phyloP scores from a whole-genome alignment of 2,113 vertebrate genomes.

The Acanthisitta chloris region DNA sequence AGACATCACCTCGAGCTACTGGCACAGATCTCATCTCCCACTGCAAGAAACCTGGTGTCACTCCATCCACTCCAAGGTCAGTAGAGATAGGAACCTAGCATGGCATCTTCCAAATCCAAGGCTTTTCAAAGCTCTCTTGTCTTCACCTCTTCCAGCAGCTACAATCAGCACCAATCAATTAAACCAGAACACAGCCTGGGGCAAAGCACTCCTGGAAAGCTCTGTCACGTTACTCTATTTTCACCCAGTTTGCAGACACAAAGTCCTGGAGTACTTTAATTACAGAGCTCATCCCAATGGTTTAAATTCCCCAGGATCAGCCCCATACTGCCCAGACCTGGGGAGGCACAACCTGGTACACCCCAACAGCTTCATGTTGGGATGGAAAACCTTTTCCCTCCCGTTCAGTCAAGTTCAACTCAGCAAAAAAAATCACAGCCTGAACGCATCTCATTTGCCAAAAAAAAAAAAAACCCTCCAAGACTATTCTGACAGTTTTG shows the following conservation, averaged over 20 bases:
- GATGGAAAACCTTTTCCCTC: background rate
- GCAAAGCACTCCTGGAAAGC: background rate
- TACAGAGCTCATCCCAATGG: background rate
- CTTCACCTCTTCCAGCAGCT: background rate
- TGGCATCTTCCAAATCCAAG: background rate
- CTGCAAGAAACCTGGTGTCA: background rate
- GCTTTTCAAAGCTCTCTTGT: background rate
- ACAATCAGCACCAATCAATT: background rate
- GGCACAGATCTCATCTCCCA: background rate
- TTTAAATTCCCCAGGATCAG: background rate
- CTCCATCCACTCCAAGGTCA: background rate
- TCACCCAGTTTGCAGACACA: background rate
- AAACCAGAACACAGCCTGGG: background rate
- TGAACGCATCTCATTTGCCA: background rate
- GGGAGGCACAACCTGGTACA: background rate
- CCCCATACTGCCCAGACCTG: background rate
- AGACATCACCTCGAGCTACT: background rate
- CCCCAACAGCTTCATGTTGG: rapidly evolving
- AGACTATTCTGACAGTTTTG: background rate
- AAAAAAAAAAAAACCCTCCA: background rate
- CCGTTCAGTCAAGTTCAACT: background rate
- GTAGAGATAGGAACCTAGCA: background rate
- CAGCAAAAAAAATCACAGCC: background rate
- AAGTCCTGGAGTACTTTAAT: background rate
- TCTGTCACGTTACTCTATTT: background rate